Conservation (phyloP, 2,113 vertebrate genomes). For the Plectropomus leopardus region DNA sequence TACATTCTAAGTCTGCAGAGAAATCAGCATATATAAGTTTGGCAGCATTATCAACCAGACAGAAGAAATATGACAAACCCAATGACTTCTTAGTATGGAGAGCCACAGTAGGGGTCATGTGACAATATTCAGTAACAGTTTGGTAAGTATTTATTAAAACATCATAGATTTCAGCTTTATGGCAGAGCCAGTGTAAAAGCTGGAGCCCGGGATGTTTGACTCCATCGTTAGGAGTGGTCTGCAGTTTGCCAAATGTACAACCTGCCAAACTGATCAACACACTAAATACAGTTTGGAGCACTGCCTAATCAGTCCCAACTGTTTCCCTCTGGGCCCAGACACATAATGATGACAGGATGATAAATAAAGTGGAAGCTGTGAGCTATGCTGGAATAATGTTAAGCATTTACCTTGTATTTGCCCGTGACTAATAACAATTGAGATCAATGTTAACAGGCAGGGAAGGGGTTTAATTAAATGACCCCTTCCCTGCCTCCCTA, state of each 20-base stretch:
- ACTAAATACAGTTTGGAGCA: conserved; percentile 13
- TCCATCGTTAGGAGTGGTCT: conserved; percentile 1
- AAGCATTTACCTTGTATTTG: neutral
- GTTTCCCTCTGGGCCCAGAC: conserved; percentile 11
- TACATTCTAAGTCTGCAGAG: neutral
- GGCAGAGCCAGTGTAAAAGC: neutral
- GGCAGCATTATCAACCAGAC: neutral
- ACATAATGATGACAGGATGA: conserved; percentile 13
- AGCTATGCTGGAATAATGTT: neutral
- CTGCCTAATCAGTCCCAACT: conserved; percentile 15
- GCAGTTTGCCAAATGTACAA: conserved; percentile 30
- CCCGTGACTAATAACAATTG: neutral
- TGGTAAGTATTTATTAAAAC: neutral
- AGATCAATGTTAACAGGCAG: too few species aligned
- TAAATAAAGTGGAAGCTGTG: conserved; percentile 9
- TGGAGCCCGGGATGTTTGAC: conserved; percentile 26
- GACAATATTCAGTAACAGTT: neutral
- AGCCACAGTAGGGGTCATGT: neutral
- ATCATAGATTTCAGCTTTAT: neutral
- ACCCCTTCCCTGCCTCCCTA: too few species aligned
- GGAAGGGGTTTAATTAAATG: too few species aligned
- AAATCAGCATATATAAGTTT: neutral
- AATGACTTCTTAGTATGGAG: neutral
- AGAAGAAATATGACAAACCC: neutral
- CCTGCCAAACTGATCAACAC: conserved; percentile 31